Evolutionary conservation across 1,140 invertebrate species (phyloP).

Genomic region (Drosophila varians): DNA sequence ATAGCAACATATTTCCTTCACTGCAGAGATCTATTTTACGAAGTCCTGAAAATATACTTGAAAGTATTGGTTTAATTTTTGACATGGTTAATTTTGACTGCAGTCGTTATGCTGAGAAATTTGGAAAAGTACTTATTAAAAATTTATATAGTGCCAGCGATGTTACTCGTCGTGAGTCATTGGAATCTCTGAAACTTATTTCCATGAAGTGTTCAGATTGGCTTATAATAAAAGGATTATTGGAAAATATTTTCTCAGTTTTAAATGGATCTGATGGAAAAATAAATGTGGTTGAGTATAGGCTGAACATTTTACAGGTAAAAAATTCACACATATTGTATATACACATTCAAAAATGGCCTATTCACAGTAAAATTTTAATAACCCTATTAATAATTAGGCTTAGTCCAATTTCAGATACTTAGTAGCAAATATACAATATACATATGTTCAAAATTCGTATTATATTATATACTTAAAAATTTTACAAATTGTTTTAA

Average conservation of each 20-base stretch:
- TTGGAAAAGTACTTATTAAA: constrained; percentile 92
- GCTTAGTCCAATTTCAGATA: no score
- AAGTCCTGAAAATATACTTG: constrained; percentile 95
- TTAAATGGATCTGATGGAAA: constrained; percentile 97
- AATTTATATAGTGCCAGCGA: constrained; percentile 94
- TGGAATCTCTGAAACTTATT: constrained; percentile 88
- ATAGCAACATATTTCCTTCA: constrained; percentile 90
- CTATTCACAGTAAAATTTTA: no score
- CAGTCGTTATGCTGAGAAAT: constrained; percentile 90
- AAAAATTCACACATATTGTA: constrained; percentile 40
- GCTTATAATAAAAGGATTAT: constrained; percentile 87
- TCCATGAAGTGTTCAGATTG: constrained; percentile 89
- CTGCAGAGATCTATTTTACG: constrained; percentile 96
- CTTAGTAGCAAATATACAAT: no score
- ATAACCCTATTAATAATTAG: no score
- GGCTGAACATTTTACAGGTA: constrained; percentile 93
- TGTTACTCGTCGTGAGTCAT: constrained; percentile 88
- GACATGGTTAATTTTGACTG: constrained; percentile 90
- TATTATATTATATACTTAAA: no score
- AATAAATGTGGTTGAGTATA: constrained; percentile 93
- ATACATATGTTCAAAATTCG: no score
- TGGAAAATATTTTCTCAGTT: constrained; percentile 91
- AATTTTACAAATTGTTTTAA: no score
- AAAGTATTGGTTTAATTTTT: constrained; percentile 91
- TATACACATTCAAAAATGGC: no score